Conservation (phyloP, 2,888 invertebrate genomes). For the Imbricaverruca yamaguchii region DNA sequence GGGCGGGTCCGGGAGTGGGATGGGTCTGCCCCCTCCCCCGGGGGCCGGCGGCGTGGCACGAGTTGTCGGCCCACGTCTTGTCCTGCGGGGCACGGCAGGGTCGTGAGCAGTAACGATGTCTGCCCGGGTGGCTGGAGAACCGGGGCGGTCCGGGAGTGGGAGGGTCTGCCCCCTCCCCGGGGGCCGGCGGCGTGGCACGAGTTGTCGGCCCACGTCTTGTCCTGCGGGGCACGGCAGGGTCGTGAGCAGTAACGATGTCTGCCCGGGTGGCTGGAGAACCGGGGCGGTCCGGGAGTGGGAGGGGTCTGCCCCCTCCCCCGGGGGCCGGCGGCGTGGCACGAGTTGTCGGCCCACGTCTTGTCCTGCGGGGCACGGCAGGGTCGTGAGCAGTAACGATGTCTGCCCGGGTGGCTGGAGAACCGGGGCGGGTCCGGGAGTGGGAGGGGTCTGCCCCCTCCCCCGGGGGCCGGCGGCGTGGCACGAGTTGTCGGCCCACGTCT, state of each 20-base stretch:
- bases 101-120: no score
- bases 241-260: not conserved
- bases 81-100: not conserved
- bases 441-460: no score
- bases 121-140: no score
- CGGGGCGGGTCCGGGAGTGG: no score
- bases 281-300: no score
- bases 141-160: not conserved
- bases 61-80: constrained; percentile 10
- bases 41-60: not conserved
- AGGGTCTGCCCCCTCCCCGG: not conserved
- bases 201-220: not conserved
- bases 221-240: not conserved
- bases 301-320: no score
- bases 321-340: not conserved
- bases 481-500: constrained; percentile 11
- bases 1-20: no score
- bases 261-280: no score
- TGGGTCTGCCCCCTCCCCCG: no score
- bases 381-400: not conserved
- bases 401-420: no score
- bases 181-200: not conserved
- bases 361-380: not conserved
- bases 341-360: constrained; percentile 10
- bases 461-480: not conserved